Conservation (phyloP, 2,888 invertebrate genomes). For the Automeris io region DNA sequence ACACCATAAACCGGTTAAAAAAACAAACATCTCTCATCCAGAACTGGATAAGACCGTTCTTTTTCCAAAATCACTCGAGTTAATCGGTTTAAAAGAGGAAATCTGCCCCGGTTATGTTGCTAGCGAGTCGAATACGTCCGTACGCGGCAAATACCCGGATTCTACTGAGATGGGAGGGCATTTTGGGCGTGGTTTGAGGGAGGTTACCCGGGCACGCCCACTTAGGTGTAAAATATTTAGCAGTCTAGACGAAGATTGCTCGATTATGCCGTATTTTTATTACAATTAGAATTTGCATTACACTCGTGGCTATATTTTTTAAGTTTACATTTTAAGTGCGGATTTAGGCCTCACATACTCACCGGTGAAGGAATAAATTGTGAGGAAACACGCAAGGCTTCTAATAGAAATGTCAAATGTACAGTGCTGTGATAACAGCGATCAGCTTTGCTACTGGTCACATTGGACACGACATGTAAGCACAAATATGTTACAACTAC, state of each 20-base stretch:
- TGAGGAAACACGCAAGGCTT: too few relatives aligned
- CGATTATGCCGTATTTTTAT: background rate
- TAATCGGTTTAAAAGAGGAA: background rate
- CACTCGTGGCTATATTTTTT: too few relatives aligned
- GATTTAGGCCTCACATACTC: too few relatives aligned
- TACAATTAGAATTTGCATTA: background rate
- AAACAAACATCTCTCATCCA: background rate
- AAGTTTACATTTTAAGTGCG: too few relatives aligned
- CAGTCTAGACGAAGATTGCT: slow-evolving; percentile 37
- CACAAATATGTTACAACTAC: too few relatives aligned
- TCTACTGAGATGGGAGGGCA: slow-evolving; percentile 4
- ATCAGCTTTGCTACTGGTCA: too few relatives aligned
- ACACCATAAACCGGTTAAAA: background rate
- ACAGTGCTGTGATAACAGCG: too few relatives aligned
- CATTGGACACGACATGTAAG: too few relatives aligned
- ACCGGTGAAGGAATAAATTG: too few relatives aligned
- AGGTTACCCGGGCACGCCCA: slow-evolving; percentile 22
- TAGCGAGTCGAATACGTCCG: background rate
- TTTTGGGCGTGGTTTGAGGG: slow-evolving; percentile 13
- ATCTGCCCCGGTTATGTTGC: background rate
- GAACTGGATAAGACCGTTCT: background rate
- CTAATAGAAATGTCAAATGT: too few relatives aligned
- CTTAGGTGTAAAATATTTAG: slow-evolving; percentile 26
- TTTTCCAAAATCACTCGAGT: background rate
- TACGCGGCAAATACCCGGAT: background rate